These are phyloP conservation scores for Enteromius anoplus DNA, from an alignment of 2,797 vertebrate species.

Conservation along the genomic window DNA sequence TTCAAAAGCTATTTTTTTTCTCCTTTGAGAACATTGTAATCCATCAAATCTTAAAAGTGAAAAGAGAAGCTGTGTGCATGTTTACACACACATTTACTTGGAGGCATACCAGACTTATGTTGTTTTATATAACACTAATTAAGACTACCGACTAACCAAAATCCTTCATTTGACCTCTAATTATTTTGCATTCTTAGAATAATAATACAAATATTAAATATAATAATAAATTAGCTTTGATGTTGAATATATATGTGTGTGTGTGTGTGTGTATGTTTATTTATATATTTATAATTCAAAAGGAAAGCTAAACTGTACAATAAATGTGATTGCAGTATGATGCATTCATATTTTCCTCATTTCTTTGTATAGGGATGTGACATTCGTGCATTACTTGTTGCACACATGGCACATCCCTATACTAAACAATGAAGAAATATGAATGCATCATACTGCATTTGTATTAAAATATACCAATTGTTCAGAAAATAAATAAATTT, in stretches of 20 bases:
- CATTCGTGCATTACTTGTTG: neutral
- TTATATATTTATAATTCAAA: neutral
- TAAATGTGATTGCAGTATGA: neutral
- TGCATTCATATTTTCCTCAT: neutral
- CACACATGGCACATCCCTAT: neutral
- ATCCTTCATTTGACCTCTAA: neutral
- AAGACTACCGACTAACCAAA: neutral
- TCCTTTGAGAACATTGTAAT: slow-evolving; percentile 30
- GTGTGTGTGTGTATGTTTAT: neutral
- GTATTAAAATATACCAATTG: neutral
- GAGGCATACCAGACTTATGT: neutral
- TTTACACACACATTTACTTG: neutral
- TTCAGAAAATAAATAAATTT: neutral
- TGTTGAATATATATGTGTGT: neutral
- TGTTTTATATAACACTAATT: neutral
- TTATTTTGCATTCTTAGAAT: neutral
- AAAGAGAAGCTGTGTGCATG: slow-evolving; percentile 47
- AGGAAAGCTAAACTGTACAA: neutral
- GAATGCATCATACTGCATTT: neutral
- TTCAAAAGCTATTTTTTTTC: neutral
- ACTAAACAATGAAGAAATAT: neutral
- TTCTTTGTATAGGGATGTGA: neutral
- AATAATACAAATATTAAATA: neutral
- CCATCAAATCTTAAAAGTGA: slow-evolving; percentile 20
- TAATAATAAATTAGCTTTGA: neutral